A percentile compares a stretch with the other conserved stretches of the same genome.
Evolutionary conservation across 2,888 invertebrate genomes (phyloP).

Genomic region (Sesia apiformis): DNA sequence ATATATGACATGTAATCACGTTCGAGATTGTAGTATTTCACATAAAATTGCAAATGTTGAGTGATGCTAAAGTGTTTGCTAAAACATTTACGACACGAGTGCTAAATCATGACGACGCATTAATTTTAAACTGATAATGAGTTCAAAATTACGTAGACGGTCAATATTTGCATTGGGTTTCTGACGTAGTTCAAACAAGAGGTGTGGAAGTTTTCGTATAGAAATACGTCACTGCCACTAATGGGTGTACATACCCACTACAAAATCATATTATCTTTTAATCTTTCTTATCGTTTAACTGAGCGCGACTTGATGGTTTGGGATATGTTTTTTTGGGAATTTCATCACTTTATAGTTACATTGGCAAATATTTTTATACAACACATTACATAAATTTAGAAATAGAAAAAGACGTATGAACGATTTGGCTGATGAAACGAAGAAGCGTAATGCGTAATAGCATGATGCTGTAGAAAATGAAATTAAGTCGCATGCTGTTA

Average conservation of each 20-base stretch:
- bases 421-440: background rate
- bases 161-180: slow-evolving; percentile 43
- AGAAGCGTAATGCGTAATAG: background rate
- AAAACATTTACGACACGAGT: slow-evolving; percentile 21
- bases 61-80: slow-evolving; percentile 13
- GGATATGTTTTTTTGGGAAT: background rate
- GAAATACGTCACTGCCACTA: slow-evolving; percentile 33
- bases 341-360: background rate
- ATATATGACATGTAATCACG: no score
- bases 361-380: background rate
- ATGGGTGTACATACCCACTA: slow-evolving; percentile 3
- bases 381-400: no score
- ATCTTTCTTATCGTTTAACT: slow-evolving; percentile 19
- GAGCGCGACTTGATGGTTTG: background rate
- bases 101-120: slow-evolving; percentile 21
- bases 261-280: slow-evolving; percentile 18
- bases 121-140: slow-evolving; percentile 4
- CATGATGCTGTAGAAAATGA: background rate
- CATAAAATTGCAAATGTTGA: slow-evolving; percentile 15
- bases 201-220: slow-evolving; percentile 59
- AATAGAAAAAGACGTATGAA: no score
- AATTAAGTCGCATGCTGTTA: no score
- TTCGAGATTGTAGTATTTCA: slow-evolving; percentile 15
- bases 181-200: slow-evolving; percentile 44
- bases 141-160: slow-evolving; percentile 33